Percentiles rank a stretch among this genome's conserved stretches.
Conservation (phyloP, 2,797 vertebrate genomes). For the Podarcis lilfordi region DNA sequence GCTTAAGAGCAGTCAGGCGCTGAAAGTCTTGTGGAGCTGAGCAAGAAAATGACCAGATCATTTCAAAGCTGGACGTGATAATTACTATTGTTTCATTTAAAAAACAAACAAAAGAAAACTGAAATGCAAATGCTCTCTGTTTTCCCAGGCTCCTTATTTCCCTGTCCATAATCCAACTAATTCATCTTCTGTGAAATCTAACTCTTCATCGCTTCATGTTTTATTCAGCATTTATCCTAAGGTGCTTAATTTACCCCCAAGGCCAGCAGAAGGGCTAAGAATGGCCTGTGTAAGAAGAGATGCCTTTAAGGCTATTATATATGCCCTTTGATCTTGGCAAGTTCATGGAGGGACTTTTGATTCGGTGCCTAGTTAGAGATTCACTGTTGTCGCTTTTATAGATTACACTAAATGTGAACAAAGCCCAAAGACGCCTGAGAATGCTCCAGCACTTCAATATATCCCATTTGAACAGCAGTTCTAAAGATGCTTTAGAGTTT, state of each 20-base stretch:
- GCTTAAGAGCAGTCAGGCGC: constrained; percentile 39
- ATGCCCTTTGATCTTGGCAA: constrained; percentile 65
- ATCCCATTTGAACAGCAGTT: constrained; percentile 40
- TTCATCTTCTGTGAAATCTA: constrained; percentile 69
- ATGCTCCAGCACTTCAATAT: constrained; percentile 17
- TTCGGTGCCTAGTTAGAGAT: constrained; percentile 61
- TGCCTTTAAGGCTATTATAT: constrained; percentile 63
- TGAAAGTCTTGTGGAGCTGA: constrained; percentile 38
- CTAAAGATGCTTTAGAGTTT: constrained; percentile 36
- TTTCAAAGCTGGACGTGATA: constrained; percentile 45
- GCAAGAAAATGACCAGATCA: constrained; percentile 11
- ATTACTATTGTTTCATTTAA: constrained; percentile 42
- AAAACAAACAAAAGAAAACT: background rate
- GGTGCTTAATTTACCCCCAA: constrained; percentile 72
- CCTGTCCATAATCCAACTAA: constrained; percentile 65
- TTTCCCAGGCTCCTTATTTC: constrained; percentile 65
- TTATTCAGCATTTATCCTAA: constrained; percentile 70
- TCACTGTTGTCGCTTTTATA: constrained; percentile 60
- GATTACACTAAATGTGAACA: constrained; percentile 59
- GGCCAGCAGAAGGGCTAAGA: constrained; percentile 59
- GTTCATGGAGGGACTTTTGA: constrained; percentile 63
- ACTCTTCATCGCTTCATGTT: constrained; percentile 69
- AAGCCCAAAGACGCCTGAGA: constrained; percentile 46
- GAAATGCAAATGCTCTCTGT: constrained; percentile 55
- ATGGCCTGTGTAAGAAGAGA: constrained; percentile 63